Conservation (phyloP, 2,888 invertebrate species). For the Alviniconcha strummeri region DNA sequence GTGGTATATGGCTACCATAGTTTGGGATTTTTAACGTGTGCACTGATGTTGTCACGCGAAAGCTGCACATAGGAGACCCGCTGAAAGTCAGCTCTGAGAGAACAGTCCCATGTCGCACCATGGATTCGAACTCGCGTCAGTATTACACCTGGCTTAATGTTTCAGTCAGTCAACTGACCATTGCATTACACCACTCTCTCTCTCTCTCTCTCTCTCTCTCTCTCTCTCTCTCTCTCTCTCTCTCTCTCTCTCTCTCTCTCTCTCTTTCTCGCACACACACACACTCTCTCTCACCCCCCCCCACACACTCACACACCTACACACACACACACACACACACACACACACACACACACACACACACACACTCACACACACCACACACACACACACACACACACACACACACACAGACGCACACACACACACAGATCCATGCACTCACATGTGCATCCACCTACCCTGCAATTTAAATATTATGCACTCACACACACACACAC, state of each 20-base stretch:
- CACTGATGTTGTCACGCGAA: no score
- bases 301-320: no score
- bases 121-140: no score
- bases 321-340: no score
- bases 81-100: no score
- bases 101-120: no score
- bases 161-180: no score
- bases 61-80: no score
- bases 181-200: neutral
- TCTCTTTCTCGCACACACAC: neutral
- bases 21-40: no score
- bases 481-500: neutral
- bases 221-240: constrained; percentile 2
- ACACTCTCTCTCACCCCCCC: no score
- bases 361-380: neutral
- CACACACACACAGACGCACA: neutral
- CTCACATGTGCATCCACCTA: neutral
- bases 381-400: neutral
- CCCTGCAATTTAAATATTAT: neutral
- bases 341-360: neutral
- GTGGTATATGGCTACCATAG: no score
- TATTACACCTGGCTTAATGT: neutral
- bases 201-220: constrained; percentile 4
- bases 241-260: neutral
- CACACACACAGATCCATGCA: neutral